Conservation (phyloP, 2,797 vertebrate species). For the Bufotes viridis region DNA sequence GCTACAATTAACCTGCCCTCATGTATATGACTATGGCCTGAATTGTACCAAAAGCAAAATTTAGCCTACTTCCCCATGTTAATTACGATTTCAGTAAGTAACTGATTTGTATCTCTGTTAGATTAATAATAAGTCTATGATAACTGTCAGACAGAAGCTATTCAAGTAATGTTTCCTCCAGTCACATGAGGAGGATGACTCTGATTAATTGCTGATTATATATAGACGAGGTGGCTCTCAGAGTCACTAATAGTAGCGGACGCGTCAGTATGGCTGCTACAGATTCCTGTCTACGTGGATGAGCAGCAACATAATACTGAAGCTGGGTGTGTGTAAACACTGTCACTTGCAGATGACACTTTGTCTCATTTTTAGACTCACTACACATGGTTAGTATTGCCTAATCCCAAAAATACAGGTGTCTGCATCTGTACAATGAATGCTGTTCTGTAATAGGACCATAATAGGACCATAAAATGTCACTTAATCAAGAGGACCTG, state of each 20-base stretch:
- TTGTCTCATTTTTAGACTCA: conserved; percentile 46
- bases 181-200: conserved; percentile 40
- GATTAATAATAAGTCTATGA: neutral
- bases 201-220: conserved; percentile 20
- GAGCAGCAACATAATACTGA: conserved; percentile 66
- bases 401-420: neutral
- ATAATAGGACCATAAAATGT: neutral
- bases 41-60: neutral
- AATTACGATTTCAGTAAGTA: neutral
- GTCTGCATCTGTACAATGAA: conserved; percentile 31
- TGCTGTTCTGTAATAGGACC: neutral
- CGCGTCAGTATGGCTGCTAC: conserved; percentile 42
- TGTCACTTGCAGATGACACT: conserved; percentile 58
- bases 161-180: conserved; percentile 17
- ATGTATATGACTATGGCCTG: too few relatives aligned
- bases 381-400: neutral
- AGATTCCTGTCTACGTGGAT: conserved; percentile 36
- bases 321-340: conserved; percentile 64
- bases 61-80: neutral
- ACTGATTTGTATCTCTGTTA: neutral
- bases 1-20: too few relatives aligned
- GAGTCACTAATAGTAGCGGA: conserved; percentile 44
- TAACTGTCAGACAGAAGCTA: conserved; percentile 30
- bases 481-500: too few relatives aligned
- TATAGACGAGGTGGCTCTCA: conserved; percentile 10